Evolutionary conservation across 92 coral and sea anemone genomes (phyloP).

Genomic region (Pocillopora meandrina): DNA sequence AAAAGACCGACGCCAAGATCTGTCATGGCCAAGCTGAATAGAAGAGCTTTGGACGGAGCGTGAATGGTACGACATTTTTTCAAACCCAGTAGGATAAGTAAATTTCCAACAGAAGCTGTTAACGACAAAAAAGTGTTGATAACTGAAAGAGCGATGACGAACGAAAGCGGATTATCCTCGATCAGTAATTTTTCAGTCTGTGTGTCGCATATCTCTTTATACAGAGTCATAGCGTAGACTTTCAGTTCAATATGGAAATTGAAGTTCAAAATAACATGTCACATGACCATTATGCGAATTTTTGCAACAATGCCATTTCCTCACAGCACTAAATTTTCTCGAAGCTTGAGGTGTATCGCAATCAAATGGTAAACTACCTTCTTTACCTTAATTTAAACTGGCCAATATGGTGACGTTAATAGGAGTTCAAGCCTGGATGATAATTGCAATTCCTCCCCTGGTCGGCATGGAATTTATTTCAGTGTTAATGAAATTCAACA

Average conservation of each 20-base stretch:
- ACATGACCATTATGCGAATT: neutral
- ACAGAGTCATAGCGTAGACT: neutral
- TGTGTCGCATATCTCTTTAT: constrained; percentile 16
- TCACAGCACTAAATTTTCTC: neutral
- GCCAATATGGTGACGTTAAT: neutral
- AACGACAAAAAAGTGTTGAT: neutral
- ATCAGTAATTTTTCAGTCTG: neutral
- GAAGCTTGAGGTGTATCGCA: neutral
- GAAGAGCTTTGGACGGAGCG: constrained; percentile 19
- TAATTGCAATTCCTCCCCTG: neutral
- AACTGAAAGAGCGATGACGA: neutral
- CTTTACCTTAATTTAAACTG: neutral
- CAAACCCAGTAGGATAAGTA: neutral
- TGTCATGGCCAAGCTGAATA: constrained; percentile 17
- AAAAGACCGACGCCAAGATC: constrained; percentile 26
- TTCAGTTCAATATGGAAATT: neutral
- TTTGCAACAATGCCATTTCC: neutral
- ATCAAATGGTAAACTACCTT: neutral
- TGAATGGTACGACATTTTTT: constrained; percentile 5
- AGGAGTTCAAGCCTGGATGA: neutral
- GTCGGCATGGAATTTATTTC: neutral
- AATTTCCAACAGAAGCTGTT: constrained; percentile 12
- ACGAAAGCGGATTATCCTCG: constrained; percentile 2
- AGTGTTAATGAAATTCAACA: neutral
- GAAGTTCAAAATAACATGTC: neutral